Base-by-base conservation (phyloP, 2,888 invertebrate genomes). In the Glyphotaelius pellucidus region DNA sequence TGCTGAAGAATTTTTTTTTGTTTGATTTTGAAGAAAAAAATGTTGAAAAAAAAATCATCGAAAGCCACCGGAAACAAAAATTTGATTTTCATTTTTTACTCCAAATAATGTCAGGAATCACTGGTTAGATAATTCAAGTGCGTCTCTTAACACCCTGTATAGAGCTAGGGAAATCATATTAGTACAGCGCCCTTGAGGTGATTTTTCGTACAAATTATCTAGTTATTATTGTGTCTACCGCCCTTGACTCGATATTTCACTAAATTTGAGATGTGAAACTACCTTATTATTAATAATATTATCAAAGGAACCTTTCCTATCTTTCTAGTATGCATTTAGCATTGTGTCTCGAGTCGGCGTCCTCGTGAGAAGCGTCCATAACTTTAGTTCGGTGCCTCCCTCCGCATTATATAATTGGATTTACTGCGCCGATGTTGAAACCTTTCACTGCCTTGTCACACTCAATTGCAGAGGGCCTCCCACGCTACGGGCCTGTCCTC, bases 391-490 rank as follows among this genome's bases (percentile, higher is more conserved):
- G 67, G 25, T 67, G 25, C 67, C 67, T 67, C 67, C 83, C 35
- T 38, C 83, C n/a, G 83, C 35, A 83, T 83, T 83, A 38, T 83
- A 38, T 83, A 83, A 83, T 83, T 83, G 83, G 83, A 83, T 83
- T 83, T 83, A 30, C 86, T n/a, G 30, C 42, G 25, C 15, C 42
- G 42, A 86, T 38, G 35, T 86, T 47, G 42, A 42, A 86, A 42
- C 86, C 86, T 86, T 86, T 86, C 86, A 86, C 86, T 42, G 86
- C 30, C 86, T 32, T 83, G 83, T 83, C 83, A 83, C 35, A 83
- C 35, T 83, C 83, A 83, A 83, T 83, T 83, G 86, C 86, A 47
- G 42, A 5, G 38, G 42, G 86, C 35, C 86, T 38, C 42, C 42
- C 86, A 86, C 86, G 86, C 86, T 42, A 25, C 86, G n/a, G 42